Percentiles rank a stretch among this genome's conserved stretches.
phyloP scores from a whole-genome alignment of 2,113 vertebrate genomes.

The Pelmatolapia mariae region DNA sequence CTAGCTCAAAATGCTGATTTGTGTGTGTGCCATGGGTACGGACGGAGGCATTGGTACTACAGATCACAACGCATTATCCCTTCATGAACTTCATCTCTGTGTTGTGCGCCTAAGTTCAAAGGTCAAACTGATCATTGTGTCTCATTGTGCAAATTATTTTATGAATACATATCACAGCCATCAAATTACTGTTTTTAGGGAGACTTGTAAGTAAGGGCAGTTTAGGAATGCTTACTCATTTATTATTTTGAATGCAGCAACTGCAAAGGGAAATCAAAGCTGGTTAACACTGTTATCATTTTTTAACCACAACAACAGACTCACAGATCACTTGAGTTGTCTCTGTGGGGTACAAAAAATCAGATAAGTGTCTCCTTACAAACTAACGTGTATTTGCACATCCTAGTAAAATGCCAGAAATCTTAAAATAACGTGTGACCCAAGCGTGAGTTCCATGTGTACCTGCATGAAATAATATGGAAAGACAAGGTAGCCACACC shows the following conservation, averaged over 20 bases:
- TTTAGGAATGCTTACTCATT: neutral
- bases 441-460: neutral
- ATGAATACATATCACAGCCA: neutral
- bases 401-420: neutral
- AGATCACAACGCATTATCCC: neutral
- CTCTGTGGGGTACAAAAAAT: neutral
- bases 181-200: neutral
- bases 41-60: neutral
- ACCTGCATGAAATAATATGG: neutral
- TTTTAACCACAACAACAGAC: neutral
- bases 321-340: neutral
- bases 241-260: neutral
- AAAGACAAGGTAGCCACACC: constrained; percentile 15
- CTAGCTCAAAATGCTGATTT: neutral
- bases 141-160: neutral
- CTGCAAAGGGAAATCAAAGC: neutral
- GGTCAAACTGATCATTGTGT: neutral
- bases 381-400: neutral
- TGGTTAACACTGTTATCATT: neutral
- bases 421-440: neutral
- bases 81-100: neutral
- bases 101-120: neutral
- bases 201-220: neutral
- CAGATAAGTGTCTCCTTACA: neutral
- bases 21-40: neutral